Evolutionary conservation across 2,888 invertebrate species (phyloP).

Genomic region (Ischnus inquisitorius): DNA sequence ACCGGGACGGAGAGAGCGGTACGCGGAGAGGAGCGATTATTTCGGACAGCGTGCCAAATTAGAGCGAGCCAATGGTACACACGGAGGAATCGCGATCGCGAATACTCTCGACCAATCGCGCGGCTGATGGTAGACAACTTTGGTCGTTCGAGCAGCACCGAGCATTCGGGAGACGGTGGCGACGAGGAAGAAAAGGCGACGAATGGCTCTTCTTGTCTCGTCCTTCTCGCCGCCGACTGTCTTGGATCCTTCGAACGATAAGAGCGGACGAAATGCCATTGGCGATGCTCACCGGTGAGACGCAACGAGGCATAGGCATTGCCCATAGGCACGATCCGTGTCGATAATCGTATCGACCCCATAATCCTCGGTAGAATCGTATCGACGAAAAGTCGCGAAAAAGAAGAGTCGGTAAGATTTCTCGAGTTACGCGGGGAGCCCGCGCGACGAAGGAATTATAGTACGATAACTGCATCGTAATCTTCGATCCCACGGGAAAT

Average conservation of each 20-base stretch:
- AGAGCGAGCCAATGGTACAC: conserved; percentile 39
- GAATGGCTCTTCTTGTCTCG: conserved; percentile 3
- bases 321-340: conserved; percentile 7
- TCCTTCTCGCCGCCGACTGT: not conserved
- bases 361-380: no score
- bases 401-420: conserved; percentile 41
- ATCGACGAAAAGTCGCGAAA: not conserved
- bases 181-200: conserved; percentile 12
- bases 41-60: conserved; percentile 59
- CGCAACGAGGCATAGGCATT: not conserved
- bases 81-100: conserved; percentile 33
- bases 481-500: conserved; percentile 78
- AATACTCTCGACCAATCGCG: conserved; percentile 42
- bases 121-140: not conserved
- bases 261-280: not conserved
- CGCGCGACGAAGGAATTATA: conserved; percentile 73
- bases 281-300: not conserved
- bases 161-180: not conserved
- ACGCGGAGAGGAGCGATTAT: conserved; percentile 47
- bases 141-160: not conserved
- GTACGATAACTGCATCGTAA: conserved; percentile 78
- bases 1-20: conserved; percentile 4
- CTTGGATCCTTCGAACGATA: conserved; percentile 10
- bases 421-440: conserved; percentile 22
- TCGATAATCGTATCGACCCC: no score